Evolutionary conservation across 2,888 invertebrate genomes (phyloP).

Genomic region (Pandemis heparana): DNA sequence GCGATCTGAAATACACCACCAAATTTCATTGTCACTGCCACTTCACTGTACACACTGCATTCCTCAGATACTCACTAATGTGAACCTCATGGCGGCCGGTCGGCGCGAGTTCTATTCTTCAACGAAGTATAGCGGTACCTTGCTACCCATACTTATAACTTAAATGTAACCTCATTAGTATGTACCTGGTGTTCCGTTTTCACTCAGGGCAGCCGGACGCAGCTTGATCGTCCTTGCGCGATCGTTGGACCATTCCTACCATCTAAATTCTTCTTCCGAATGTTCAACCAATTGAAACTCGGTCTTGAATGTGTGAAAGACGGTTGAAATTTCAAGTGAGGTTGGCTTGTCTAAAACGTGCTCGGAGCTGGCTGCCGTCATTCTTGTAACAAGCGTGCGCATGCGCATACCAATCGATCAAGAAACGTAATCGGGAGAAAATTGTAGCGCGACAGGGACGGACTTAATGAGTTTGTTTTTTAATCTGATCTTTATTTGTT

Average conservation of each 20-base stretch:
- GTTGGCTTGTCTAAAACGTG: slow-evolving; percentile 47
- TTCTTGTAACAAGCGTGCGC: slow-evolving; percentile 73
- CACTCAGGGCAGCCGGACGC: slow-evolving; percentile 76
- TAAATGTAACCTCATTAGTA: slow-evolving; percentile 70
- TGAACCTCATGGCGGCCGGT: slow-evolving; percentile 73
- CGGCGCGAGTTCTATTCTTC: slow-evolving; percentile 64
- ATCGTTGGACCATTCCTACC: slow-evolving; percentile 71
- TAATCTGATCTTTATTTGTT: no score
- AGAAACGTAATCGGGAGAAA: slow-evolving; percentile 82
- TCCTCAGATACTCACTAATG: slow-evolving; percentile 65
- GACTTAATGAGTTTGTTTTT: slow-evolving; percentile 9
- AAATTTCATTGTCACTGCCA: slow-evolving; percentile 52
- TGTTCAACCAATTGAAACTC: slow-evolving; percentile 45
- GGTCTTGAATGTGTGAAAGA: slow-evolving; percentile 48
- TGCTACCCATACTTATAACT: slow-evolving; percentile 81
- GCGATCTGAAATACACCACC: slow-evolving; percentile 75
- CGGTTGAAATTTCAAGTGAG: slow-evolving; percentile 50
- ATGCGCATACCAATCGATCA: slow-evolving; percentile 72
- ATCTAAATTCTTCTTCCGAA: slow-evolving; percentile 59
- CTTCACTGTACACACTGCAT: slow-evolving; percentile 45
- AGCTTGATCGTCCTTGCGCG: slow-evolving; percentile 66
- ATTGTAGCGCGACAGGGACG: slow-evolving; percentile 70
- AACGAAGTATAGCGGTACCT: slow-evolving; percentile 64
- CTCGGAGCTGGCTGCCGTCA: slow-evolving; percentile 75
- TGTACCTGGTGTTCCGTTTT: slow-evolving; percentile 73